These are phyloP conservation scores for Cheilosia vernalis DNA, from an alignment of 2,888 invertebrate genomes.

Conservation along the genomic window DNA sequence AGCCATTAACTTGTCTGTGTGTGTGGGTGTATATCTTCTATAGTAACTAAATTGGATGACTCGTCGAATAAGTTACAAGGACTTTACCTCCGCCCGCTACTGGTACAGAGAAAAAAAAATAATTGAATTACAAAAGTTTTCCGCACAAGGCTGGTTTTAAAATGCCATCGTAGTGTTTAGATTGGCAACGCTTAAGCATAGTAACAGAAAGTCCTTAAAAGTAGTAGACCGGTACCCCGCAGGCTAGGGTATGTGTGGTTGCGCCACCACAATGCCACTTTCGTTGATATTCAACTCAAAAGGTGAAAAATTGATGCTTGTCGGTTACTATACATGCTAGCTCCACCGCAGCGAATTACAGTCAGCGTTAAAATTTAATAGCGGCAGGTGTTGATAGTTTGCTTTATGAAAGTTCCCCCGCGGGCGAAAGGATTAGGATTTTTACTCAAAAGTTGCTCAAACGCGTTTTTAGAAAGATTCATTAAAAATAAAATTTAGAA, in stretches of 20 bases:
- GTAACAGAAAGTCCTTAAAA: too few relatives aligned
- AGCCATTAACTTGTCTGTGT: neutral
- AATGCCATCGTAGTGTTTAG: slow-evolving; percentile 5
- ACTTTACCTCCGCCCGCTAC: neutral
- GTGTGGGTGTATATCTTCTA: neutral
- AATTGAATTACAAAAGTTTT: neutral
- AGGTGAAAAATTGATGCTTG: slow-evolving; percentile 5
- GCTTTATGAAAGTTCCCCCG: neutral
- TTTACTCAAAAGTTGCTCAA: too few relatives aligned
- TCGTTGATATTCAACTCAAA: neutral
- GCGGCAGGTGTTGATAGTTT: neutral
- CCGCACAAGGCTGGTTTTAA: slow-evolving; percentile 8
- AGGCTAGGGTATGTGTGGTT: neutral
- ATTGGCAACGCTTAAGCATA: slow-evolving; percentile 6
- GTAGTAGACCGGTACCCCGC: neutral
- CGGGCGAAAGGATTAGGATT: too few relatives aligned
- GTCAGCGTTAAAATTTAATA: neutral
- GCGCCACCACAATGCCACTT: neutral
- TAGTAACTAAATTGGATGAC: neutral
- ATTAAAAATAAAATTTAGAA: too few relatives aligned
- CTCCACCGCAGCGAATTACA: neutral
- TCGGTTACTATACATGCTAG: neutral
- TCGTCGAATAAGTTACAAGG: neutral
- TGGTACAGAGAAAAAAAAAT: neutral
- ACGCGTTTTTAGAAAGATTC: too few relatives aligned